Evolutionary conservation across 2,797 vertebrate genomes (phyloP).

Genomic region (Amphiprion clarkii): DNA sequence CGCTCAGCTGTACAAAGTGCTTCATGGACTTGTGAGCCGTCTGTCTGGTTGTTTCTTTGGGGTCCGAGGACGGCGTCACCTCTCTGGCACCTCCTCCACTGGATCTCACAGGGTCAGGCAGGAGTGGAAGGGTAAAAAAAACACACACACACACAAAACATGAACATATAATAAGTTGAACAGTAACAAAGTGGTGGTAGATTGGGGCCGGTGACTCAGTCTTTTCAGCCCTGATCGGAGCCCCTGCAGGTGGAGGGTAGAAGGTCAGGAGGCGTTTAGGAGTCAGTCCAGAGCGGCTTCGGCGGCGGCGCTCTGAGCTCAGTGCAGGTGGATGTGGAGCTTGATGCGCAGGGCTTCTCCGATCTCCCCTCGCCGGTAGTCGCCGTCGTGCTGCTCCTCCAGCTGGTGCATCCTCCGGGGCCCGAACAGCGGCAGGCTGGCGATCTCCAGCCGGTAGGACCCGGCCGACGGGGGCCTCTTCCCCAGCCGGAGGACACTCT

Average conservation of each 20-base stretch:
- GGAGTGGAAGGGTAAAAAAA: conserved; percentile 41
- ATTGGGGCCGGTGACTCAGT: conserved; percentile 81
- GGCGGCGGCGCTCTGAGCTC: conserved; percentile 64
- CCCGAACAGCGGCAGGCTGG: conserved; percentile 88
- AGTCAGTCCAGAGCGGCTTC: conserved; percentile 71
- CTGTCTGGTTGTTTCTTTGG: conserved; percentile 44
- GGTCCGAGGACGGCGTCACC: conserved; percentile 70
- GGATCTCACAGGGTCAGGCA: conserved; percentile 54
- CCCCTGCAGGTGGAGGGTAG: conserved; percentile 59
- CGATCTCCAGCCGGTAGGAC: conserved; percentile 91
- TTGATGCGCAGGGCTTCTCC: conserved; percentile 91
- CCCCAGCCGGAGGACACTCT: conserved; percentile 89
- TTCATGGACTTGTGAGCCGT: conserved; percentile 62
- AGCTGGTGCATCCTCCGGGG: conserved; percentile 86
- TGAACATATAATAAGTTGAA: conserved; percentile 77
- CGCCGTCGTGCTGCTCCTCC: conserved; percentile 88
- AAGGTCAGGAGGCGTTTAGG: conserved; percentile 60
- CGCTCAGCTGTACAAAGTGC: conserved; percentile 54
- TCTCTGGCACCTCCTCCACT: conserved; percentile 76
- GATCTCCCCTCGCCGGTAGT: conserved; percentile 90
- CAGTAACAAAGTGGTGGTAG: conserved; percentile 82
- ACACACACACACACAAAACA: conserved; percentile 53
- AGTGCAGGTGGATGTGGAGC: conserved; percentile 92
- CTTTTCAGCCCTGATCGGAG: conserved; percentile 70
- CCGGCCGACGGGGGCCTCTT: conserved; percentile 84